phyloP scores from a whole-genome alignment of 2,888 invertebrate species.

The Ophonus ardosiacus region DNA sequence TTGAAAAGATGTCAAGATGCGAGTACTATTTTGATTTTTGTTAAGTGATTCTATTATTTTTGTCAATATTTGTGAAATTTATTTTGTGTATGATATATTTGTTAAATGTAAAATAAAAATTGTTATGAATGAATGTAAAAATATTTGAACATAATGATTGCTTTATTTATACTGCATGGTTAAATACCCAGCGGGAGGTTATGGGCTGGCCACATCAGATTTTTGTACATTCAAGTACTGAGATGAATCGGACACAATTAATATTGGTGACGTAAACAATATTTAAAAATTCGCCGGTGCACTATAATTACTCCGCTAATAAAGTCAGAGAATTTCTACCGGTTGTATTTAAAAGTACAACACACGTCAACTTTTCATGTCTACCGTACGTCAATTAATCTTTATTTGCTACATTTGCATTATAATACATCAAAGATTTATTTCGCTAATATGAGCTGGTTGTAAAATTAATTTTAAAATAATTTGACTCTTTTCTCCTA shows the following conservation, averaged over 20 bases:
- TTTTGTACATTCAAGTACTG: too few species aligned
- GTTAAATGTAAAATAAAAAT: too few species aligned
- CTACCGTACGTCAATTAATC: neutral
- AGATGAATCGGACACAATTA: neutral
- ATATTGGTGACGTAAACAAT: neutral
- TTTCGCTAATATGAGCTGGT: neutral
- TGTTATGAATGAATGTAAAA: too few species aligned
- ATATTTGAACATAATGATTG: too few species aligned
- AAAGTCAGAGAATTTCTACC: neutral
- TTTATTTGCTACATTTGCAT: constrained; percentile 9
- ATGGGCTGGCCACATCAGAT: too few species aligned
- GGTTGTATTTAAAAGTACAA: constrained; percentile 16
- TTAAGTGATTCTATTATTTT: too few species aligned
- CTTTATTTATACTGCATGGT: too few species aligned
- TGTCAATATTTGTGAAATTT: too few species aligned
- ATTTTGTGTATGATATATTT: too few species aligned
- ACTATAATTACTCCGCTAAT: neutral
- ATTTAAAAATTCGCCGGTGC: neutral
- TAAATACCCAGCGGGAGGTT: too few species aligned
- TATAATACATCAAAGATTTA: neutral
- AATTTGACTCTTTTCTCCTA: neutral
- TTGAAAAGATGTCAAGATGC: too few species aligned
- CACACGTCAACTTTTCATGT: neutral
- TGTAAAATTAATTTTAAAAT: neutral
- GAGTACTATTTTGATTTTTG: too few species aligned